These are phyloP conservation scores for Aphidius gifuensis DNA, from an alignment of 1,140 invertebrate species.

Conservation along the genomic window DNA sequence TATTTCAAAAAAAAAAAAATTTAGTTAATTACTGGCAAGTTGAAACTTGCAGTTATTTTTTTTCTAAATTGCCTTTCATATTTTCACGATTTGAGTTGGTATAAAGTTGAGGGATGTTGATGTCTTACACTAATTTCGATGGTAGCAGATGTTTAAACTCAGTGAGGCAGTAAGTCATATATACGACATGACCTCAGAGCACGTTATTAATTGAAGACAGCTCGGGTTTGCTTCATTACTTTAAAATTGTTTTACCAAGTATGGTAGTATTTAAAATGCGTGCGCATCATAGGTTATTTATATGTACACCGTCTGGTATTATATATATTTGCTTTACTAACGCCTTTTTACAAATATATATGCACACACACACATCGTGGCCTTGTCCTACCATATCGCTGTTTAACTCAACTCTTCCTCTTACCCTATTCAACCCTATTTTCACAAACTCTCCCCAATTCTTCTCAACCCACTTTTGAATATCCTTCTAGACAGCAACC, in stretches of 20 bases:
- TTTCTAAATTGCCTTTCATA: no score
- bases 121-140: slow-evolving; percentile 13
- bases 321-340: no score
- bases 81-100: no score
- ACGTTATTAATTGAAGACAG: slow-evolving; percentile 29
- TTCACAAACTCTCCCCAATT: not conserved
- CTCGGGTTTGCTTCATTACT: slow-evolving; percentile 26
- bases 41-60: no score
- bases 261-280: slow-evolving; percentile 1
- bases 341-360: no score
- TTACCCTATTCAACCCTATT: not conserved
- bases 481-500: no score
- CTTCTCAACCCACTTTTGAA: not conserved
- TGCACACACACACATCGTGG: no score
- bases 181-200: slow-evolving; percentile 11
- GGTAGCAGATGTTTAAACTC: slow-evolving; percentile 21
- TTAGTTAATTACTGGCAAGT: no score
- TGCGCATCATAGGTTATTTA: slow-evolving; percentile 10
- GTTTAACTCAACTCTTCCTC: not conserved
- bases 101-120: no score
- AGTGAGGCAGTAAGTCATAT: slow-evolving; percentile 18
- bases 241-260: slow-evolving; percentile 26
- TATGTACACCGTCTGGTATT: no score
- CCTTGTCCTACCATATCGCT: no score
- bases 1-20: no score